Percentiles rank a stretch among this genome's conserved stretches.
Conservation (phyloP, 2,888 invertebrate species). For the Sesia bembeciformis region DNA sequence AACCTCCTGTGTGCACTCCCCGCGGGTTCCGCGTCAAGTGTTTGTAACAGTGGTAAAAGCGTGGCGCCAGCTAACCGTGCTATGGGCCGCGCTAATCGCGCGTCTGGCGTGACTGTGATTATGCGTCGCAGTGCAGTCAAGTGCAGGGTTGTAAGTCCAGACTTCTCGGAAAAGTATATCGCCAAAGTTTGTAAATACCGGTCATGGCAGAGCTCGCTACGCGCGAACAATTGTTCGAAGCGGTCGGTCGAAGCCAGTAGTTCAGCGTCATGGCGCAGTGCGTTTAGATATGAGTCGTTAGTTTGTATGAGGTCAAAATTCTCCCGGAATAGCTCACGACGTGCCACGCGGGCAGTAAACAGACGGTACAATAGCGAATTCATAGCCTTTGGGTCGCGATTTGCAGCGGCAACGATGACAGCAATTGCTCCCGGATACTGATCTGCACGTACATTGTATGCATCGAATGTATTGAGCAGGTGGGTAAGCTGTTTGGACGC, state of each 20-base stretch:
- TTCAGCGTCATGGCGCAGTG: constrained; percentile 24
- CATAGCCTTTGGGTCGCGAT: constrained; percentile 14
- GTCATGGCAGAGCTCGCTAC: not conserved
- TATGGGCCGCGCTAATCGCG: not conserved
- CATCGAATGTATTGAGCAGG: constrained; percentile 24
- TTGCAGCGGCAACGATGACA: constrained; percentile 18
- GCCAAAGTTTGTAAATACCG: not conserved
- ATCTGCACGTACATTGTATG: constrained; percentile 22
- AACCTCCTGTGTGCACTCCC: constrained; percentile 12
- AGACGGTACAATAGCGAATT: constrained; percentile 21
- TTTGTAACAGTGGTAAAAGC: constrained; percentile 5
- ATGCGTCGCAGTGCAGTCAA: not conserved
- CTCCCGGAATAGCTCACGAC: constrained; percentile 28
- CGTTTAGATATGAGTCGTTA: constrained; percentile 39
- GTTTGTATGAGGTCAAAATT: constrained; percentile 28
- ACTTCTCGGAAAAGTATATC: not conserved
- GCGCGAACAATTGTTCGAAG: not conserved
- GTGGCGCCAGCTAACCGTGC: not conserved
- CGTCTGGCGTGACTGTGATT: not conserved
- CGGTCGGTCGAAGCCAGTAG: not conserved
- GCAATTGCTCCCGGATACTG: constrained; percentile 17
- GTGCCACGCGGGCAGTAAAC: constrained; percentile 26
- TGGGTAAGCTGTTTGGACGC: constrained; percentile 12
- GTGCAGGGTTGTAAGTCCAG: not conserved
- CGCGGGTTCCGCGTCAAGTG: constrained; percentile 12